These are phyloP conservation scores for Mormyrus lacerda DNA, from an alignment of 2,113 vertebrate species.

Conservation along the genomic window DNA sequence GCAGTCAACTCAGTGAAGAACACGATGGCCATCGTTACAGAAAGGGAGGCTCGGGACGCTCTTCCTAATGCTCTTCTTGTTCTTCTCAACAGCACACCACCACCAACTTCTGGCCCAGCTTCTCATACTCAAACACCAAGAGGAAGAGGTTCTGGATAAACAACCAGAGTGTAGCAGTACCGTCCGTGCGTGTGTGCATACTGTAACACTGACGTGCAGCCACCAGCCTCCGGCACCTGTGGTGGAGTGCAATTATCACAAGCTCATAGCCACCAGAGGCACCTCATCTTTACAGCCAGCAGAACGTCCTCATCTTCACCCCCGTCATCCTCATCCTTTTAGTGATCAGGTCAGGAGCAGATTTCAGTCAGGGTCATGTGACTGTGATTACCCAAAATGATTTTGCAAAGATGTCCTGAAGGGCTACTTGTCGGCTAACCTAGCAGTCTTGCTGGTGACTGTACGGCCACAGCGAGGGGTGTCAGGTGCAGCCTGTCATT, in stretches of 20 bases:
- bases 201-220: background rate
- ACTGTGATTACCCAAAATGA: background rate
- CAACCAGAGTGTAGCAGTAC: background rate
- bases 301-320: background rate
- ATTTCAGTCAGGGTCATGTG: background rate
- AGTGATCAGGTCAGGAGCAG: background rate
- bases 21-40: conserved; percentile 32
- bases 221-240: background rate
- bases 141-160: background rate
- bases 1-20: conserved; percentile 38
- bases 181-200: background rate
- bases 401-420: background rate
- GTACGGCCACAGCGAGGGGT: background rate
- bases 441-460: background rate
- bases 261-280: background rate
- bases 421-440: background rate
- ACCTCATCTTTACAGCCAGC: background rate
- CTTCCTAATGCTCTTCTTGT: background rate
- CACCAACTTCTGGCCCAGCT: background rate
- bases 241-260: background rate
- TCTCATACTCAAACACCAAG: background rate
- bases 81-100: background rate
- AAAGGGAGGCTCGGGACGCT: conserved; percentile 31
- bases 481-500: background rate
- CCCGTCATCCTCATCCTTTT: background rate